Percentiles rank a stretch among this genome's conserved stretches.
Evolutionary conservation across 2,797 vertebrate species (phyloP).

Genomic region (Peromyscus aztecus): DNA sequence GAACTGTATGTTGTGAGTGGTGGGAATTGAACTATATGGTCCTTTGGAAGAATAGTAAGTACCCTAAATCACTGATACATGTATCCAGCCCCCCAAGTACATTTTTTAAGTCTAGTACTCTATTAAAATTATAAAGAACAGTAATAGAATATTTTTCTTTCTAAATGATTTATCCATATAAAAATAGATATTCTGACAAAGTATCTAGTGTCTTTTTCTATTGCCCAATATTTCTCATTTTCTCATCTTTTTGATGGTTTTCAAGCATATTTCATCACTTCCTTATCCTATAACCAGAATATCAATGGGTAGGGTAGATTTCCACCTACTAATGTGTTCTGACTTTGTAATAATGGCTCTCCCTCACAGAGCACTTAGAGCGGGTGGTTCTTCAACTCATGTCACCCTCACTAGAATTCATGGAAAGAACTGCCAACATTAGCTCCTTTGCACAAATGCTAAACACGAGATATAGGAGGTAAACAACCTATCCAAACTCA

Average conservation of each 20-base stretch:
- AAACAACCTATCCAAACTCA: not conserved
- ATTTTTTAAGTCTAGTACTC: not conserved
- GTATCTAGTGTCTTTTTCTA: not conserved
- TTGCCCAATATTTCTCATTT: not conserved
- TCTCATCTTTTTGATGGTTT: not conserved
- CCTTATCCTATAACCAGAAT: not conserved
- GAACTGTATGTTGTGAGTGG: not conserved
- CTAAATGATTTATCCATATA: not conserved
- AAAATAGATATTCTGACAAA: not conserved
- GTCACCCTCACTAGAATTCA: not conserved
- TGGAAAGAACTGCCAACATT: not conserved
- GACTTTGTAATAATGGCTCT: not conserved
- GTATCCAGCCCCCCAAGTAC: not conserved
- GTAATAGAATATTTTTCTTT: not conserved
- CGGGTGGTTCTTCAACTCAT: not conserved
- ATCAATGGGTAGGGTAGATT: not conserved
- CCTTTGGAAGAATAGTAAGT: not conserved
- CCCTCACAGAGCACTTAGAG: not conserved
- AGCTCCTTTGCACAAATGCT: not conserved
- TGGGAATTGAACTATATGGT: not conserved
- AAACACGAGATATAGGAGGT: conserved; percentile 1
- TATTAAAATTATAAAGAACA: conserved; percentile 17
- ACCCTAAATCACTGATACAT: not conserved
- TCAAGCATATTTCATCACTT: not conserved
- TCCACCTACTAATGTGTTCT: not conserved